Percentiles rank a stretch among this genome's conserved stretches.
Evolutionary conservation across 2,113 vertebrate species (phyloP).

Genomic region (Mustela nigripes): DNA sequence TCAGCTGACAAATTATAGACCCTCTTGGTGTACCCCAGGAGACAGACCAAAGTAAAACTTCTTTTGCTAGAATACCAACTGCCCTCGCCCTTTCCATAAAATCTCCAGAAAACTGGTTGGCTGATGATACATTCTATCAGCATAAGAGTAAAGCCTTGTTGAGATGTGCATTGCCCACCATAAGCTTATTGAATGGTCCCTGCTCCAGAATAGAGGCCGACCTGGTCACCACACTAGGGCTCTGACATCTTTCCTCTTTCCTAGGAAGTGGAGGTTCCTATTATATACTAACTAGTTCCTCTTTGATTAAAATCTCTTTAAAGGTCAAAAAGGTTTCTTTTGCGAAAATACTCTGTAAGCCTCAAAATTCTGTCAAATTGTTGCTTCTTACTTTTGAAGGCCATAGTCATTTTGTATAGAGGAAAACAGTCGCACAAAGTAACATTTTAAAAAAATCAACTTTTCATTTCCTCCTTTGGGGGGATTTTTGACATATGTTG

Average conservation of each 20-base stretch:
- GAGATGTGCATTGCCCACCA: too few species aligned
- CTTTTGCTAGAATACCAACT: neutral
- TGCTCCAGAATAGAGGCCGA: neutral
- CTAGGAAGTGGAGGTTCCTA: neutral
- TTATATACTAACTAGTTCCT: neutral
- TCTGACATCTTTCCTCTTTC: neutral
- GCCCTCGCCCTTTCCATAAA: neutral
- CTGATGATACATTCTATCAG: neutral
- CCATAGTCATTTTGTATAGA: neutral
- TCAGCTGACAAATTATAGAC: neutral
- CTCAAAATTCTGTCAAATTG: neutral
- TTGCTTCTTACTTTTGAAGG: slow-evolving; percentile 20
- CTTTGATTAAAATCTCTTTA: slow-evolving; percentile 16
- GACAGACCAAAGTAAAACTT: neutral
- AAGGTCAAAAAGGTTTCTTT: neutral
- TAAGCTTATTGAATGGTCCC: neutral
- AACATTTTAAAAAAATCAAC: neutral
- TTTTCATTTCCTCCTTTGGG: neutral
- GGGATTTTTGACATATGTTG: slow-evolving; percentile 26
- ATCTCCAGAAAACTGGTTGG: neutral
- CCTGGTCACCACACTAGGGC: neutral
- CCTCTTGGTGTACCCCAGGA: neutral
- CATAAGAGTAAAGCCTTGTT: neutral
- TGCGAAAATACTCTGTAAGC: neutral
- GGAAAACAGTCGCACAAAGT: neutral